Base-by-base conservation (phyloP, 2,113 vertebrate species). In the Cavia aperea region DNA sequence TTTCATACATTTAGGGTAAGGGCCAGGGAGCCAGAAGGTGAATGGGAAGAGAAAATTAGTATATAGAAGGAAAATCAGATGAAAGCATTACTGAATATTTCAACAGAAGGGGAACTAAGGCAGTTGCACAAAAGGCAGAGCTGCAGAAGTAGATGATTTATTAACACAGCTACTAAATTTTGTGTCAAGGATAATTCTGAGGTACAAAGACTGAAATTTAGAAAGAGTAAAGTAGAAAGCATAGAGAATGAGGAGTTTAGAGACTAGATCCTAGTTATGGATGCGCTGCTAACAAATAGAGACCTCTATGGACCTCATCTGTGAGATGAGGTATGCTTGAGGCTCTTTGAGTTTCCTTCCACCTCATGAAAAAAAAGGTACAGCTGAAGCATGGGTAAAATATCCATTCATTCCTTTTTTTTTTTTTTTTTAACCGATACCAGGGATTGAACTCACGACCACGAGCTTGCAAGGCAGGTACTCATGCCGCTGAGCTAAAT, bases 161-260 rank as follows among this genome's bases (percentile, higher is more conserved):
- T 90, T 91, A 93, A 83, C 75, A 91, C 60, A 93, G 82, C 77
- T 56, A 51, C 90, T 88, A 85, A 78, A 73, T 90, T 94, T 82
- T 81, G 43, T 88, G 90, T 83, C 95, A 92, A 89, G 78, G 95
- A 92, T 85, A 94, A 96, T 94, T 93, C 78, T 62, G 70, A 88
- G 82, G 92, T 81, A 86, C 83, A 94, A 81, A 92, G 78, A 79
- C 90, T 63, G 43, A 91, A 75, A 58, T 77, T 81, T 78, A 83
- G 88, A 86, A 62, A 88, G 6, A 92, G 51, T 49, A 4, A 85
- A 94, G 58, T 7, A 7, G 36, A 85, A 95, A 82, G 33, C 26
- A 58, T 63, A 91, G 75, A 89, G 39, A 78, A 75, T 21, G 14
- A 9, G 49, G 58, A 75, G 31, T 82, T 89, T 36, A 79, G 78